A percentile compares a stretch with the other conserved stretches of the same genome.
phyloP scores from a whole-genome alignment of 2,888 invertebrate genomes.

The Deroplatys truncata region DNA sequence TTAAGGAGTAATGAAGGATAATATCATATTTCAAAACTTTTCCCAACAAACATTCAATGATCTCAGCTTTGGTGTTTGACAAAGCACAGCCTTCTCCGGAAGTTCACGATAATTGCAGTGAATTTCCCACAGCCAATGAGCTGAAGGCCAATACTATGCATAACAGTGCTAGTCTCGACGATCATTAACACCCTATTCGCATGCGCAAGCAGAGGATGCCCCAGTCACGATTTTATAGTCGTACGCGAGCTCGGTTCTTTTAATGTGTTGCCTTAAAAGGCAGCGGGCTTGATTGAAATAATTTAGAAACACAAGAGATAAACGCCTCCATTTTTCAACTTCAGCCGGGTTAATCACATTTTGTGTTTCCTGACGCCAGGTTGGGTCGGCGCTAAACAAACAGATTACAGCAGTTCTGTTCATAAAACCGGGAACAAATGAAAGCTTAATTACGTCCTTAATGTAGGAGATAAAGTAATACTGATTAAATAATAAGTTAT shows the following conservation, averaged over 20 bases:
- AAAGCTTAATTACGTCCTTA: not conserved
- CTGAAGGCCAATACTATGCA: not conserved
- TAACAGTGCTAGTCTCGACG: not conserved
- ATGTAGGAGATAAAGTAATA: not conserved
- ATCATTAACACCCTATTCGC: not conserved
- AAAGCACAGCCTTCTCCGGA: too few species aligned
- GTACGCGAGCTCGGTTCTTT: not conserved
- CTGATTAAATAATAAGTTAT: not conserved
- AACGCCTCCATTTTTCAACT: not conserved
- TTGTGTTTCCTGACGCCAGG: not conserved
- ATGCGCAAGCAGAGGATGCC: not conserved
- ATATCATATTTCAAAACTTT: too few species aligned
- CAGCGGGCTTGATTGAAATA: not conserved
- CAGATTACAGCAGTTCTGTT: not conserved
- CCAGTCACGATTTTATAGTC: not conserved
- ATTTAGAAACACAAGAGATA: not conserved
- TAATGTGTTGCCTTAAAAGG: not conserved
- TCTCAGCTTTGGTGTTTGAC: too few species aligned
- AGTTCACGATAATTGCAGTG: too few species aligned
- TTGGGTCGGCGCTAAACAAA: not conserved
- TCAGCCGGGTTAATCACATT: not conserved
- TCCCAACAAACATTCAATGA: too few species aligned
- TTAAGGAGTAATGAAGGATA: too few species aligned
- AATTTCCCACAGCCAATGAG: too few species aligned
- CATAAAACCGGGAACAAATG: not conserved